These are phyloP conservation scores for Todus mexicanus DNA, from an alignment of 2,797 vertebrate species.

Conservation along the genomic window DNA sequence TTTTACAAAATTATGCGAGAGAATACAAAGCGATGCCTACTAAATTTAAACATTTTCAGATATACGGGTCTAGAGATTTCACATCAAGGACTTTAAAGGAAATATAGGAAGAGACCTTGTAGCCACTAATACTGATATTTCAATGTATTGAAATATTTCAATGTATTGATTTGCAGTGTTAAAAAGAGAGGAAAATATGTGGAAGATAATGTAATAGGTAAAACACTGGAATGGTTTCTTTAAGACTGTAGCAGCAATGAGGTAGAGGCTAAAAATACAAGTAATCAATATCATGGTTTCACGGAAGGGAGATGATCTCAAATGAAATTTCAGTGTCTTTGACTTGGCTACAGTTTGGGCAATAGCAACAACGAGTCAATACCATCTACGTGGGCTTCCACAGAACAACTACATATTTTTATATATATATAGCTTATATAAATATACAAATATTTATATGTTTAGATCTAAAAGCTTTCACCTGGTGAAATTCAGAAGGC, in stretches of 20 bases:
- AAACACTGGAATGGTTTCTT: not conserved
- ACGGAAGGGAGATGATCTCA: not conserved
- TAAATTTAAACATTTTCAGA: not conserved
- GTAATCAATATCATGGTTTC: not conserved
- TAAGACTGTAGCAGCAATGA: not conserved
- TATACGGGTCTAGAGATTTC: not conserved
- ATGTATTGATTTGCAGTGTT: not conserved
- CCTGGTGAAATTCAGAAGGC: not conserved
- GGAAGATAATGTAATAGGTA: not conserved
- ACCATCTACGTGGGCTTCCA: not conserved
- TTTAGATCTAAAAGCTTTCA: not conserved
- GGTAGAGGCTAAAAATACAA: not conserved
- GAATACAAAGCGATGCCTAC: not conserved
- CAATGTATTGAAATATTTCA: not conserved
- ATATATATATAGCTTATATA: not conserved
- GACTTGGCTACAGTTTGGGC: not conserved
- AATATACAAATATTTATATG: not conserved
- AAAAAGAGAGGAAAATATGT: not conserved
- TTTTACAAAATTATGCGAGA: not conserved
- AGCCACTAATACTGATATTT: not conserved
- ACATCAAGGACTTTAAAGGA: not conserved
- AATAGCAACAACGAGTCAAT: not conserved
- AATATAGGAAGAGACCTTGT: not conserved
- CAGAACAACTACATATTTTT: not conserved
- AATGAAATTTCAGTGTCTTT: not conserved